A percentile compares a stretch with the other conserved stretches of the same genome.
phyloP scores from a whole-genome alignment of 1,140 invertebrate genomes.

The Pararge aegeria region DNA sequence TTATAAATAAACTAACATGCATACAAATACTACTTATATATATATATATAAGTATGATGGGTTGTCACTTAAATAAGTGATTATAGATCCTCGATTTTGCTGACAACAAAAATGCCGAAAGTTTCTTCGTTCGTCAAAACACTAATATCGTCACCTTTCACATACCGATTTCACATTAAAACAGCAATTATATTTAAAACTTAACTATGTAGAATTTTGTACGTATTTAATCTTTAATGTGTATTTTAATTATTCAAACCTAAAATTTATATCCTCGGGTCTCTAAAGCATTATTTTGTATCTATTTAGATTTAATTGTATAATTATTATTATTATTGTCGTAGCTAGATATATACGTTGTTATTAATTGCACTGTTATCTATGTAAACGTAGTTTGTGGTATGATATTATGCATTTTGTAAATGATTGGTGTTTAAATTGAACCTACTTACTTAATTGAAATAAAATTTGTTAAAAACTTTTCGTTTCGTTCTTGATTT shows the following conservation, averaged over 20 bases:
- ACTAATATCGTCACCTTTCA: not conserved
- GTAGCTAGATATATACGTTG: conserved; percentile 19
- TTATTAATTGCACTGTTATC: conserved; percentile 19
- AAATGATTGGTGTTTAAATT: conserved; percentile 51
- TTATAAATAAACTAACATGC: no score
- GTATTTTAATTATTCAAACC: not conserved
- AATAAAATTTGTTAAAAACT: conserved; percentile 49
- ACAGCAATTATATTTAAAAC: not conserved
- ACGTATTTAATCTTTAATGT: not conserved
- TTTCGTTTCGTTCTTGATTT: conserved; percentile 7
- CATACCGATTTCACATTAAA: not conserved
- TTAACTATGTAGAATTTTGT: no score
- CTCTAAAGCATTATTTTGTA: not conserved
- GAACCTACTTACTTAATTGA: conserved; percentile 24
- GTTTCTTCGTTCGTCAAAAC: no score
- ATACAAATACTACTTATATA: no score
- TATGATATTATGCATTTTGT: conserved; percentile 66
- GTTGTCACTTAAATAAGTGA: no score
- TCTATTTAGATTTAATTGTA: no score
- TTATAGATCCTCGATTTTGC: no score
- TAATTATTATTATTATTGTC: not conserved
- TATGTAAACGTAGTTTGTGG: conserved; percentile 37
- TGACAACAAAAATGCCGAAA: no score
- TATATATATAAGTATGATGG: no score
- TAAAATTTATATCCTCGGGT: conserved; percentile 3